A percentile compares a stretch with the other conserved stretches of the same genome.
Evolutionary conservation across 37 sponge, comb jelly and placozoan genomes (phyloP).

Genomic region (Geodia barretti): DNA sequence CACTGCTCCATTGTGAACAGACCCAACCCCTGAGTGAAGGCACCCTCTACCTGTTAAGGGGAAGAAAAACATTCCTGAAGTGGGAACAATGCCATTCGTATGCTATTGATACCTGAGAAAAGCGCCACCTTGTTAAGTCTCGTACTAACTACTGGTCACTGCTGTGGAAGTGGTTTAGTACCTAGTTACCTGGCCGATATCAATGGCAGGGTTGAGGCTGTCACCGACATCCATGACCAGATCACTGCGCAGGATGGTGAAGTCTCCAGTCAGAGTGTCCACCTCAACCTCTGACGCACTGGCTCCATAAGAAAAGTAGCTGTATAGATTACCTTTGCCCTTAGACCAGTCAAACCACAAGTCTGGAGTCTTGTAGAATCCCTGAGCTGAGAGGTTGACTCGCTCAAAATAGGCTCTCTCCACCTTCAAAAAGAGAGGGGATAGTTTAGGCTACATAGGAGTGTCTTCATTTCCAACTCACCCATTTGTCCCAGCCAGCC

Average conservation of each 20-base stretch:
- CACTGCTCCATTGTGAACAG: slow-evolving; percentile 72
- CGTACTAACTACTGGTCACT: no score
- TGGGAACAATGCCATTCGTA: no score
- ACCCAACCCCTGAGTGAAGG: slow-evolving; percentile 80
- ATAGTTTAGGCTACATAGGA: not conserved
- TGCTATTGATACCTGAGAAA: no score
- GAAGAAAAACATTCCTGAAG: not conserved
- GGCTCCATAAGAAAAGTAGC: slow-evolving; percentile 79
- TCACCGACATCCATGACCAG: slow-evolving; percentile 83
- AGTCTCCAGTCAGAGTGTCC: slow-evolving; percentile 80
- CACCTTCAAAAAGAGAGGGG: slow-evolving; percentile 20
- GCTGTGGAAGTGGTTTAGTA: no score
- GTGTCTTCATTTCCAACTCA: not conserved
- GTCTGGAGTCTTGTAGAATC: slow-evolving; percentile 55
- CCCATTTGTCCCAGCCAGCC: slow-evolving; percentile 81
- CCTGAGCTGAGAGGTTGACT: slow-evolving; percentile 83
- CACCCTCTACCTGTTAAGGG: slow-evolving; percentile 63
- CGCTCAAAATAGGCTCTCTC: slow-evolving; percentile 63
- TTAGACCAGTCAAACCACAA: slow-evolving; percentile 58
- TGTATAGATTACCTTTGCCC: slow-evolving; percentile 51
- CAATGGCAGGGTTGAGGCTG: slow-evolving; percentile 88
- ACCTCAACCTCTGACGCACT: slow-evolving; percentile 79
- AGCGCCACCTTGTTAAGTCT: no score
- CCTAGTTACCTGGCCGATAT: slow-evolving; percentile 91
- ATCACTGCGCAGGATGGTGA: slow-evolving; percentile 60